phyloP scores from a whole-genome alignment of 2,113 vertebrate genomes.

The Dunckerocampus dactyliophorus region DNA sequence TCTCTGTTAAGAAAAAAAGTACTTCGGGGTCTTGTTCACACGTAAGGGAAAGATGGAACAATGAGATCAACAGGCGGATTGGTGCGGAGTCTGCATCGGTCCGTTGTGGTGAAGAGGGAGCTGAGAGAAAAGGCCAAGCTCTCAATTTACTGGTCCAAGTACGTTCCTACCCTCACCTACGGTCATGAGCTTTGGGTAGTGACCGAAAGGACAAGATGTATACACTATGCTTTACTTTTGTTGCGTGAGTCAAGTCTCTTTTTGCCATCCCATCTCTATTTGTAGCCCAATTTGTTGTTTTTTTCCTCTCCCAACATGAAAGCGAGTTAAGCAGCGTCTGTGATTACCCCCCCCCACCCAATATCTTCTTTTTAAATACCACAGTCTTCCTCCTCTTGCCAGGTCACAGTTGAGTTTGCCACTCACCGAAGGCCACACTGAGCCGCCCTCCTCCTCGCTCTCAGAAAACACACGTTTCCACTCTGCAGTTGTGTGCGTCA shows the following conservation, averaged over 20 bases:
- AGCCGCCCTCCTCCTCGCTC: slow-evolving; percentile 16
- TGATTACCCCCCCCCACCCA: slow-evolving; percentile 10
- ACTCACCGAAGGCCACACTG: slow-evolving; percentile 13
- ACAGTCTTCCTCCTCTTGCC: slow-evolving; percentile 32
- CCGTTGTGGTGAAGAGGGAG: too few relatives aligned
- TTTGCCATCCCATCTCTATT: slow-evolving; percentile 1
- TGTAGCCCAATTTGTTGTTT: slow-evolving; percentile 19
- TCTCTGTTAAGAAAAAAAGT: too few relatives aligned
- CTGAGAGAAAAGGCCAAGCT: too few relatives aligned
- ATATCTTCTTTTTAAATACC: slow-evolving; percentile 14
- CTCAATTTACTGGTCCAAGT: too few relatives aligned
- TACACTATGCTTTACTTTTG: background rate
- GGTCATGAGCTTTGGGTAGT: too few relatives aligned
- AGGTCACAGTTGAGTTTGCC: slow-evolving; percentile 27
- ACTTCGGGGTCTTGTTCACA: too few relatives aligned
- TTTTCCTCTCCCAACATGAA: slow-evolving; percentile 12
- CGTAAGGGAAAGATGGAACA: too few relatives aligned
- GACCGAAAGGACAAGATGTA: too few relatives aligned
- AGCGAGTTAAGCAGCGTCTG: slow-evolving; percentile 16
- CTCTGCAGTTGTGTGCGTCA: slow-evolving; percentile 41
- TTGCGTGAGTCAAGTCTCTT: background rate
- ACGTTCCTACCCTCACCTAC: too few relatives aligned
- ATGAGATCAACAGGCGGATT: too few relatives aligned
- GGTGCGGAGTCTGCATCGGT: too few relatives aligned
- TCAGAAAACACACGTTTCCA: slow-evolving; percentile 25